Base-by-base conservation (phyloP, 2,888 invertebrate species). In the Anthrax anthrax region DNA sequence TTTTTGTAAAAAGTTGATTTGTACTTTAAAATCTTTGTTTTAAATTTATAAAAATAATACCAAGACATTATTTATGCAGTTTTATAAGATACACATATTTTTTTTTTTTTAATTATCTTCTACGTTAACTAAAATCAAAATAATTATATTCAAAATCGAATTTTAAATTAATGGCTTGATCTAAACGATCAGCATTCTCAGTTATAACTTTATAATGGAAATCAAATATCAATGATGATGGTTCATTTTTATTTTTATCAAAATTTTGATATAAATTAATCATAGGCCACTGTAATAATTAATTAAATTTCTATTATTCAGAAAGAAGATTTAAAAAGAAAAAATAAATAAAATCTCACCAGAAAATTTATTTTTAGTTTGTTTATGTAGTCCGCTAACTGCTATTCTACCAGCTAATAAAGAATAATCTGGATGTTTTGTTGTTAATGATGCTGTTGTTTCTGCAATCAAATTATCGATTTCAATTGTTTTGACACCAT, bases 91-190 rank as follows among this genome's bases (percentile, higher is more conserved):
- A n/a, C n/a, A n/a, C n/a, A n/a, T n/a, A n/a, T n/a, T n/a, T n/a
- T n/a, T n/a, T n/a, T n/a, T n/a, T n/a, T n/a, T n/a, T n/a, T n/a
- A n/a, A n/a, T n/a, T n/a, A n/a, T n/a, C n/a, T n/a, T n/a, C n/a
- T n/a, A n/a, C n/a, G n/a, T n/a, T n/a, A n/a, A n/a, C n/a, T 94
- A 62, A 94, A 94, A 27, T 94, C 95, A 73, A 96, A 95, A 64
- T 89, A 95, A 61, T 88, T 90, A 70, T 92, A 95, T 54, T 76
- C 81, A 64, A 86, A 95, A 68, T 95, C 95, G 58, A 94, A 75
- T 60, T 92, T 90, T 65, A 92, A 91, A 34, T 91, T 86, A 57
- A 95, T 90, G 38, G 89, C 82, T 3, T 91, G 89, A 65, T 95
- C 89, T 44, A 95, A 70, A 53, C 75, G 72, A 60, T 88, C 86